Base-by-base conservation (phyloP, 2,113 vertebrate species). In the Sphyrna mokarran region DNA sequence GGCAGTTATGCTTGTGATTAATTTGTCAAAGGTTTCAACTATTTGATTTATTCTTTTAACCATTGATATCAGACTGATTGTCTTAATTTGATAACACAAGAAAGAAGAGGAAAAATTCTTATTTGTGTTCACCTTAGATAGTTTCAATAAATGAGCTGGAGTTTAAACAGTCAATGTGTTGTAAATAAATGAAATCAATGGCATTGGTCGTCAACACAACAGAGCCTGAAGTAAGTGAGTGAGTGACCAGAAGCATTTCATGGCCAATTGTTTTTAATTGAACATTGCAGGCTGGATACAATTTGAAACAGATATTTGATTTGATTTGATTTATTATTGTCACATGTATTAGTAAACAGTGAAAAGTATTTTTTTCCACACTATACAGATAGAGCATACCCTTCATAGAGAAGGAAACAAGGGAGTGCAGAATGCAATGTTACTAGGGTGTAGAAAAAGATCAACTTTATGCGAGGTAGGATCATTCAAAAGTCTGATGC, bases 11-110 rank as follows among this genome's bases (percentile, higher is more conserved):
- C 13, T 61, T 89, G 48, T 89, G 86, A 89, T 54, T 89, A 89
- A 89, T 89, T 89, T 89, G 86, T 89, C 86, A 89, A n/a, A 89
- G 86, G 48, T 58, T 58, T 89, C 86, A 89, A 61, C 85, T 58
- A 89, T 89, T 89, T 89, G 26, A 58, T 89, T 89, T 89, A 89
- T 58, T 89, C 86, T 58, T 58, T 89, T 26, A 61, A 23, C 48
- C 86, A 58, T 89, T 87, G 86, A 54, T 89, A 89, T 61, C 48
- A 89, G 26, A 29, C 86, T 89, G 86, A 58, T 23, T 61, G 26
- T 26, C 10, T 54, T 89, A 89, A 89, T 89, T 89, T 89, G 86
- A 26, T 58, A 61, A 33, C 48, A 33, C 86, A 89, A 76, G 86
- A 33, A 29, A 76, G 86, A 33, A 29, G 48, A 89, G 26, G 9